Evolutionary conservation across 2,797 vertebrate species (phyloP), one percentile per base, ranked within the genome.

Genomic region (Sebastiscus tertius): DNA sequence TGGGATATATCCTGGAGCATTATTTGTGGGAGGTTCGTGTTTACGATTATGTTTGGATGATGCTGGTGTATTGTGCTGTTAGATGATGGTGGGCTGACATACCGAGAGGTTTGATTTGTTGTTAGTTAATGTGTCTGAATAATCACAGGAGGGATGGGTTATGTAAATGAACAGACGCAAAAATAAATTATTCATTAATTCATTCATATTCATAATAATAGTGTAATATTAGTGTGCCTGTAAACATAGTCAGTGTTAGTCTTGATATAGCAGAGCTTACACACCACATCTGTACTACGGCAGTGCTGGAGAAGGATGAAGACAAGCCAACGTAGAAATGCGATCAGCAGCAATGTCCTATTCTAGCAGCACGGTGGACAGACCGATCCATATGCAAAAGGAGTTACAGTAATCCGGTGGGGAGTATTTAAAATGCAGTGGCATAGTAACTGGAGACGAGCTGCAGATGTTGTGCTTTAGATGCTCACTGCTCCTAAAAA

Each of bases 241-340:
- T 54, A 22, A n/a, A 54, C n/a, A 11, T 54, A n/a, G 52, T 54
- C 52, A 54, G 20, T 22, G 52, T 54, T 54, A 54, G 52, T 22
- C 20, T 54, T 54, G 52, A 9, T 4, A n/a, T 18, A 34, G 20
- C 66, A 67, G 68, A 66, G 55, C 36, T 72, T 9, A 62, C 46
- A 70, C 61, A 42, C 11, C 55, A 54, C 34, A 59, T 85, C 13
- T 72, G 42, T 80, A 42, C 58, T n/a, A 39, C 18, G 46, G 58
- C 58, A 56, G 39, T 13, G 5, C 33, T 26, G 61, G 33, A 42
- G 71, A 63, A 69, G 54, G 27, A 81, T 70, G 64, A 87, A 62
- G 72, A 82, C 42, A 61, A 46, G 76, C 73, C 72, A 70, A 62
- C 8, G 13, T 36, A 46, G 70, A 69, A 74, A 82, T 83, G 20